Evolutionary conservation across 2,888 invertebrate species (phyloP).

Genomic region (Hyppa rectilinea): DNA sequence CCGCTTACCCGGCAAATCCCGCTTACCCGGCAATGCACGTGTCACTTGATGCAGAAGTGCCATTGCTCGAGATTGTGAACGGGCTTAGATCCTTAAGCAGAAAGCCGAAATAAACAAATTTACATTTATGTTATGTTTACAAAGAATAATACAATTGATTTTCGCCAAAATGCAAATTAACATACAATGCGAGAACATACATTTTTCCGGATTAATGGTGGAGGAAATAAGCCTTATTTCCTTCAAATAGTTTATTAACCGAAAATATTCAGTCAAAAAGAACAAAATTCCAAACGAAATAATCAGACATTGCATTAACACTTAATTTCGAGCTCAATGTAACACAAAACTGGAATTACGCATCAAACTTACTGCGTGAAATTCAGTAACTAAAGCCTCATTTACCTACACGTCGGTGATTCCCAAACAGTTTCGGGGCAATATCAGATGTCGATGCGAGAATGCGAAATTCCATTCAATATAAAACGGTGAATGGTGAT

Average conservation of each 20-base stretch:
- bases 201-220: not conserved
- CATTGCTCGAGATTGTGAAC: too few species aligned
- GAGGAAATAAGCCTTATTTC: not conserved
- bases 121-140: too few species aligned
- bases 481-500: slow-evolving; percentile 9
- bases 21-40: too few species aligned
- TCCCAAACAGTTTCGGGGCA: not conserved
- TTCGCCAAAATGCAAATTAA: too few species aligned
- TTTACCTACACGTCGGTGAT: not conserved
- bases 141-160: not conserved
- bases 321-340: slow-evolving; percentile 14
- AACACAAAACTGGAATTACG: slow-evolving; percentile 40
- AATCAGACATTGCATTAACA: slow-evolving; percentile 29
- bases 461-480: not conserved
- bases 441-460: slow-evolving; percentile 26
- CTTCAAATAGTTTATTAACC: too few species aligned
- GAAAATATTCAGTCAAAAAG: not conserved
- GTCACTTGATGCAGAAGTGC: too few species aligned
- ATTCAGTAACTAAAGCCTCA: slow-evolving; percentile 32
- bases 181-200: not conserved
- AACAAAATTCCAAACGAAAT: not conserved
- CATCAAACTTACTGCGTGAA: slow-evolving; percentile 46
- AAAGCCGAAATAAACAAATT: too few species aligned
- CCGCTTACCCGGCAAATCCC: too few species aligned
- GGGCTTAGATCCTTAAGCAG: too few species aligned